These are phyloP conservation scores for Agonopterix arenella DNA, from an alignment of 2,888 invertebrate species.

Conservation along the genomic window DNA sequence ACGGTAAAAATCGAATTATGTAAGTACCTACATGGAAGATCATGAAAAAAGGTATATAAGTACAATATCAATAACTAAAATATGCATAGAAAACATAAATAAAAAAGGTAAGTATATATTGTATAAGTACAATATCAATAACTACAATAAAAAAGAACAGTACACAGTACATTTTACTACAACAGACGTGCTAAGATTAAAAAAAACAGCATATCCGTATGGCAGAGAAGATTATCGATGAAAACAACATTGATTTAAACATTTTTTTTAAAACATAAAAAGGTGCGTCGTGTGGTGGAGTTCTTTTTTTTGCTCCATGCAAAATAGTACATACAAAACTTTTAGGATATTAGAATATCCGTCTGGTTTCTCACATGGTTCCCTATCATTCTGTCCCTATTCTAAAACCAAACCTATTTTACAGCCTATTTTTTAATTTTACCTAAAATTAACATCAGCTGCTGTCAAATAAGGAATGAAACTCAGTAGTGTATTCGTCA, in stretches of 20 bases:
- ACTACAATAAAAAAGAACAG: too few species aligned
- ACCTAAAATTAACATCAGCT: not conserved
- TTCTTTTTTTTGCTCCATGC: slow-evolving; percentile 82
- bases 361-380: slow-evolving; percentile 84
- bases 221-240: slow-evolving; percentile 32
- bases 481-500: not conserved
- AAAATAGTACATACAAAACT: slow-evolving; percentile 86
- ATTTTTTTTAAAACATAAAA: slow-evolving; percentile 15
- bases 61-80: too few species aligned
- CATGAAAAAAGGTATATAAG: too few species aligned
- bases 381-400: slow-evolving; percentile 58
- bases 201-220: slow-evolving; percentile 38
- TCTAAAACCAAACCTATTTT: slow-evolving; percentile 11
- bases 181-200: too few species aligned
- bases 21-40: too few species aligned
- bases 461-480: not conserved
- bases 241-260: too few species aligned
- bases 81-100: too few species aligned
- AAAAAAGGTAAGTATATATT: too few species aligned
- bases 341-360: slow-evolving; percentile 60
- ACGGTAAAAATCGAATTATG: too few species aligned
- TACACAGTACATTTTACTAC: too few species aligned
- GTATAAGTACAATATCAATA: too few species aligned
- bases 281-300: slow-evolving; percentile 34
- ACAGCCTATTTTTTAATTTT: not conserved